Percentiles rank a stretch among this genome's conserved stretches.
phyloP scores from a whole-genome alignment of 2,797 vertebrate species.

The Sebastiscus tertius region DNA sequence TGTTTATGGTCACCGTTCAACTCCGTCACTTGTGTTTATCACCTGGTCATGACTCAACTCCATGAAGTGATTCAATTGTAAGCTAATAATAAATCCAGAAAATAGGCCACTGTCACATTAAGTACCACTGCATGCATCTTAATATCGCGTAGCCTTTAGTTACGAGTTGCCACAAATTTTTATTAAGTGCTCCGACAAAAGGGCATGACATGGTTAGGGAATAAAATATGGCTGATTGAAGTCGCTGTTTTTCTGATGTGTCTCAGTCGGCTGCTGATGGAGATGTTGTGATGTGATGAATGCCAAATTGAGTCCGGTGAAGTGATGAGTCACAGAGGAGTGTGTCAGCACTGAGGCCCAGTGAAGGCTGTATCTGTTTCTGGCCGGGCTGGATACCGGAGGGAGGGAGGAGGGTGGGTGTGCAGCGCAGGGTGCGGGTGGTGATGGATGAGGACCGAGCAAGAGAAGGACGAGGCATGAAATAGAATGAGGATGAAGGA shows the following conservation, averaged over 20 bases:
- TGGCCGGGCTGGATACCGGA: constrained; percentile 42
- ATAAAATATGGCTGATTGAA: constrained; percentile 30
- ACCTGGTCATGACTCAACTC: constrained; percentile 27
- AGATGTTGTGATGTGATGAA: constrained; percentile 60
- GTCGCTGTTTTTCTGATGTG: constrained; percentile 26
- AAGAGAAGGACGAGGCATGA: constrained; percentile 80
- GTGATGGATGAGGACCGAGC: constrained; percentile 79
- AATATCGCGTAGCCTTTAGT: constrained; percentile 31
- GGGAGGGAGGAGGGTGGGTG: constrained; percentile 9
- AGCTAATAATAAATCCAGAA: constrained; percentile 37
- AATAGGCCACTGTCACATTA: constrained; percentile 40
- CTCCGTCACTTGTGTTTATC: constrained; percentile 17
- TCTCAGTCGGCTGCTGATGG: constrained; percentile 39
- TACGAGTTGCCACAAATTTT: constrained; percentile 28
- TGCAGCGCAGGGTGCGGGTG: constrained; percentile 40
- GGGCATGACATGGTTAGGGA: constrained; percentile 31
- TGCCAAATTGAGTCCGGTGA: constrained; percentile 61
- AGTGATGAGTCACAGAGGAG: constrained; percentile 78
- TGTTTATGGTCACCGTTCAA: constrained; percentile 11
- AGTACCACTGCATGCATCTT: constrained; percentile 35
- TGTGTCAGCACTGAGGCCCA: constrained; percentile 55
- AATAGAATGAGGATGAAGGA: constrained; percentile 84
- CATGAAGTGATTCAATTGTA: constrained; percentile 27
- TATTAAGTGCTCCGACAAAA: constrained; percentile 47
- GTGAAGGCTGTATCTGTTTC: constrained; percentile 61